Conservation (phyloP, 2,113 vertebrate genomes). For the Toxotes chatareus region DNA sequence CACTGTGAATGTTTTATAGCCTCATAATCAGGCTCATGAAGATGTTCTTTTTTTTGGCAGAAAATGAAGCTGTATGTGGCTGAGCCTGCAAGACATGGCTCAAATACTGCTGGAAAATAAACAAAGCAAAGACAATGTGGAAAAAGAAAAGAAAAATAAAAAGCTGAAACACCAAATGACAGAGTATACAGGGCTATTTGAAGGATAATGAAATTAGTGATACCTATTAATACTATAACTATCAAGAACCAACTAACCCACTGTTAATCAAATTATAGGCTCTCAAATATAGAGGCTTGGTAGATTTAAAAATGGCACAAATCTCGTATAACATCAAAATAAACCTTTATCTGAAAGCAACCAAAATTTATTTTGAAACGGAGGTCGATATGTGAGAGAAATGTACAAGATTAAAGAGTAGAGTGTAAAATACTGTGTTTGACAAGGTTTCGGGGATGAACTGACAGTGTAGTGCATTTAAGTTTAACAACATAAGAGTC, state of each 20-base stretch:
- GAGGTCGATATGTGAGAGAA: no score
- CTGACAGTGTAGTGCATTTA: neutral
- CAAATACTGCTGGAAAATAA: neutral
- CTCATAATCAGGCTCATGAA: conserved; percentile 8
- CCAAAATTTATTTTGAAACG: no score
- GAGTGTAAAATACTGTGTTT: no score
- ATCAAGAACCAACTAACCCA: neutral
- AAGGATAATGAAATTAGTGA: conserved; percentile 10
- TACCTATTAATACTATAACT: neutral
- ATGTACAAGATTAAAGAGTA: no score
- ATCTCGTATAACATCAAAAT: no score
- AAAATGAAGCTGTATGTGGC: neutral
- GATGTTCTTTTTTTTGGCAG: neutral
- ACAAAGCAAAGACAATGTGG: neutral
- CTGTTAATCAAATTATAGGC: no score
- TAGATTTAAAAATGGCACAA: no score
- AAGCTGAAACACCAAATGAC: neutral
- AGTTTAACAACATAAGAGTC: no score
- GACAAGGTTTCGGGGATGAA: neutral
- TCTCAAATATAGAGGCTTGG: no score
- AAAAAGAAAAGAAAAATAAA: neutral
- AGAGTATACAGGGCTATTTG: neutral
- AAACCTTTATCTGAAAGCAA: no score
- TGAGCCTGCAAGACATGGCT: neutral
- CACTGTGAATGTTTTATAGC: conserved; percentile 45